phyloP scores from a whole-genome alignment of 2,888 invertebrate genomes.

The Eurois occulta region DNA sequence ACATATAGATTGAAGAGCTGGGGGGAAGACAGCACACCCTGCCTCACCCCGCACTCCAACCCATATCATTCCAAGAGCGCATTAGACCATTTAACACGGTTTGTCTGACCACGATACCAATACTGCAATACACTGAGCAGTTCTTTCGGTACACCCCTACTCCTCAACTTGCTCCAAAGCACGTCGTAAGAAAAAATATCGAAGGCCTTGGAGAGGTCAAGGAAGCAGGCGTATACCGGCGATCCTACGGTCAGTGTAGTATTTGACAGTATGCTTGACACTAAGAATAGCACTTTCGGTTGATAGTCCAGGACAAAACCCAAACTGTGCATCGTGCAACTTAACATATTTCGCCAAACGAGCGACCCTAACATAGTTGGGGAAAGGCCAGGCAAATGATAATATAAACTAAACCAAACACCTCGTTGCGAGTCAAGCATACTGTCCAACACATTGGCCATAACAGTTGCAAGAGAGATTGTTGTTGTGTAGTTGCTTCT shows the following conservation, averaged over 20 bases:
- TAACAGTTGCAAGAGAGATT: not conserved
- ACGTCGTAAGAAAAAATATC: not conserved
- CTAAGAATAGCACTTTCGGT: not conserved
- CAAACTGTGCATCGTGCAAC: slow-evolving; percentile 4
- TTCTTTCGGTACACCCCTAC: not conserved
- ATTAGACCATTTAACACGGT: not conserved
- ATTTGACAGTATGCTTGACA: slow-evolving; percentile 11
- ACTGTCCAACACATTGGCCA: not conserved
- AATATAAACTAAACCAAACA: no score
- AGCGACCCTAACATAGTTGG: no score
- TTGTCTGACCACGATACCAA: not conserved
- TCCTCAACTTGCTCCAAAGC: not conserved
- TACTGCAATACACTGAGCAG: not conserved
- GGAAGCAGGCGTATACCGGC: not conserved
- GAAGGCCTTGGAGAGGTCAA: slow-evolving; percentile 6
- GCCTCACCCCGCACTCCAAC: not conserved
- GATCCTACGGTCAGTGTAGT: not conserved
- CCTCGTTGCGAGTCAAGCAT: slow-evolving; percentile 7
- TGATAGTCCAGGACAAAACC: slow-evolving; percentile 1
- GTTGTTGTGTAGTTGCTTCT: not conserved
- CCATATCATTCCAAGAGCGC: not conserved
- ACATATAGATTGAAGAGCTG: no score
- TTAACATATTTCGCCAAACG: not conserved
- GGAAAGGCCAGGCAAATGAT: no score
- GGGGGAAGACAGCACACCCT: not conserved